Evolutionary conservation across 2,888 invertebrate species (phyloP).

Genomic region (Melanargia galathea): DNA sequence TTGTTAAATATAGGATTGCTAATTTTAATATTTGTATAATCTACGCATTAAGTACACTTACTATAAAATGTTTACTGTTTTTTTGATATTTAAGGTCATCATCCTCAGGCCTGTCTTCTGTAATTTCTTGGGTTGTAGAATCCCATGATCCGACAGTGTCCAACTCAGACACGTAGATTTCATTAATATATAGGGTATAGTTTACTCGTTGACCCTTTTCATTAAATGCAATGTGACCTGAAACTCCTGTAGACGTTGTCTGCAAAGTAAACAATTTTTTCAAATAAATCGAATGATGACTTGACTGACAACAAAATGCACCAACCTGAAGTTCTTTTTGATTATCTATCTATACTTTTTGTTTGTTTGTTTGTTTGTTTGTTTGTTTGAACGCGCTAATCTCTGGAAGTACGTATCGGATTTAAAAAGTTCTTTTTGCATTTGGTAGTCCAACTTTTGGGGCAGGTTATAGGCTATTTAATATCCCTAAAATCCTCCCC

Average conservation of each 20-base stretch:
- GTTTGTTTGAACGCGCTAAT: too few species aligned
- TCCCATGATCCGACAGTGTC: conserved; percentile 65
- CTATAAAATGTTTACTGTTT: conserved; percentile 85
- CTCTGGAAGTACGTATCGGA: too few species aligned
- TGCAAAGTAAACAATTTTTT: conserved; percentile 50
- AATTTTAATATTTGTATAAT: background rate
- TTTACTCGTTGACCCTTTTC: conserved; percentile 85
- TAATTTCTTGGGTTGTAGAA: conserved; percentile 75
- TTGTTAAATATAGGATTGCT: background rate
- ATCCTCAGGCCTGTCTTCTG: conserved; percentile 68
- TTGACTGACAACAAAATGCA: background rate
- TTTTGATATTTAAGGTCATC: conserved; percentile 76
- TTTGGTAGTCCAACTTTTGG: too few species aligned
- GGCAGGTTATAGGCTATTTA: too few species aligned
- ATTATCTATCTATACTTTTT: too few species aligned
- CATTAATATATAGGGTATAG: conserved; percentile 86
- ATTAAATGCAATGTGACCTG: conserved; percentile 87
- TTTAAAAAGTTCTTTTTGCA: too few species aligned
- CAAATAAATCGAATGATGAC: background rate
- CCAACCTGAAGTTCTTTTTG: background rate
- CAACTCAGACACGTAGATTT: conserved; percentile 62
- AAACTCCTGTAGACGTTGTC: conserved; percentile 85
- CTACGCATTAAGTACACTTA: conserved; percentile 58
- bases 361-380: too few species aligned
- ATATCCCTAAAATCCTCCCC: too few species aligned